phyloP scores from a whole-genome alignment of 1,140 invertebrate species.

The Berghia stephanieae region DNA sequence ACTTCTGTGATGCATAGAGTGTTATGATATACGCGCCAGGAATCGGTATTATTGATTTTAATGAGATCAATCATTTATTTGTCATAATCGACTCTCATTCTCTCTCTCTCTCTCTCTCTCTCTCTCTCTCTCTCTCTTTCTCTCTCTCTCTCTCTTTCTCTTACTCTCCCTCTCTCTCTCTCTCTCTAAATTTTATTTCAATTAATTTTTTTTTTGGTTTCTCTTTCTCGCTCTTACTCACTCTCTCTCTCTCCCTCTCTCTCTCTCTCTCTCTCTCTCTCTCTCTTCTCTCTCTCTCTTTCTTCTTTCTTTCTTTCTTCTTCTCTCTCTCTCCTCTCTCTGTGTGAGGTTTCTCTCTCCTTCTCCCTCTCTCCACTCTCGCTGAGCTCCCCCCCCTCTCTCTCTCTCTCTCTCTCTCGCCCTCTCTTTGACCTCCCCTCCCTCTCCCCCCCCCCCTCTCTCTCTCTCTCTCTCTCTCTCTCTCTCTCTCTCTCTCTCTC shows the following conservation, averaged over 20 bases:
- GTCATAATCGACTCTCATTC: too few species aligned
- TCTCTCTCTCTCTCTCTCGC: slow-evolving; percentile 8
- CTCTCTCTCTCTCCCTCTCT: neutral
- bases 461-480: neutral
- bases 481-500: neutral
- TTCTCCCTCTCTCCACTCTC: slow-evolving; percentile 10
- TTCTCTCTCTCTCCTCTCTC: neutral
- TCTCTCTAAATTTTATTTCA: too few species aligned
- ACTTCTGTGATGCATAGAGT: too few species aligned
- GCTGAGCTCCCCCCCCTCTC: slow-evolving; percentile 8
- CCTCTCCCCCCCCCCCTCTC: neutral
- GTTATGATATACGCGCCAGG: too few species aligned
- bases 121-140: neutral
- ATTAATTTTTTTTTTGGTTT: neutral
- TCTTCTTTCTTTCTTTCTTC: neutral
- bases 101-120: too few species aligned
- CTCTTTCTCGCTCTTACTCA: too few species aligned
- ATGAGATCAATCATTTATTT: too few species aligned
- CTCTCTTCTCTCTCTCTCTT: neutral
- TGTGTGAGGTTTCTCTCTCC: neutral
- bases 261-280: neutral
- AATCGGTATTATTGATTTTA: too few species aligned
- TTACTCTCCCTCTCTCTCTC: neutral
- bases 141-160: neutral
- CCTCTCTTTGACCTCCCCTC: neutral